These are phyloP conservation scores for Temnothorax curvispinosus DNA, from an alignment of 1,140 invertebrate genomes.

Conservation along the genomic window DNA sequence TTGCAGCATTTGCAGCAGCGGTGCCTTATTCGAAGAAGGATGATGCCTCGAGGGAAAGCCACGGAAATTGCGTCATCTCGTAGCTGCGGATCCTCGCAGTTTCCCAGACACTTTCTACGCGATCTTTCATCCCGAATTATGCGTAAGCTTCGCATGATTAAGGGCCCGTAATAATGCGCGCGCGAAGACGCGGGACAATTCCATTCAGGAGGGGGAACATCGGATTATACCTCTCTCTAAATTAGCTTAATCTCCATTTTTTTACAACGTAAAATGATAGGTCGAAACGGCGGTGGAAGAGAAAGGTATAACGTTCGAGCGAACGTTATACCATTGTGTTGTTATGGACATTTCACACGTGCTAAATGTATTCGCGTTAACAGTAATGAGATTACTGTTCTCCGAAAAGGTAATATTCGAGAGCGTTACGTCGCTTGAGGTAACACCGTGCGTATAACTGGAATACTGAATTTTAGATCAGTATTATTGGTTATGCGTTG, in stretches of 20 bases:
- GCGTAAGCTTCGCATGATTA: constrained; percentile 61
- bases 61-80: constrained; percentile 56
- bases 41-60: constrained; percentile 59
- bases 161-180: not conserved
- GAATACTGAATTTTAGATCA: constrained; percentile 21
- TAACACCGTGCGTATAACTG: constrained; percentile 5
- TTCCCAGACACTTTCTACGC: constrained; percentile 74
- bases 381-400: constrained; percentile 9
- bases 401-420: constrained; percentile 15
- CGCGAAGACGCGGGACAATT: constrained; percentile 2
- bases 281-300: not conserved
- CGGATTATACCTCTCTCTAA: not conserved
- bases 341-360: constrained; percentile 32
- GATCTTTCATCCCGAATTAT: constrained; percentile 38
- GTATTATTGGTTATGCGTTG: constrained; percentile 4
- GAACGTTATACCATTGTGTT: constrained; percentile 18
- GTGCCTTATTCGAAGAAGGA: constrained; percentile 19
- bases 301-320: constrained; percentile 6
- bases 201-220: not conserved
- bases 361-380: not conserved
- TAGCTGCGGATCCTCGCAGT: constrained; percentile 46
- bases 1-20: not conserved
- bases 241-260: constrained; percentile 17
- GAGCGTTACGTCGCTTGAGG: constrained; percentile 9
- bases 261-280: not conserved